Evolutionary conservation across 2,113 vertebrate genomes (phyloP), one percentile per base, ranked within the genome.

Genomic region (Himantopus leucocephalus): DNA sequence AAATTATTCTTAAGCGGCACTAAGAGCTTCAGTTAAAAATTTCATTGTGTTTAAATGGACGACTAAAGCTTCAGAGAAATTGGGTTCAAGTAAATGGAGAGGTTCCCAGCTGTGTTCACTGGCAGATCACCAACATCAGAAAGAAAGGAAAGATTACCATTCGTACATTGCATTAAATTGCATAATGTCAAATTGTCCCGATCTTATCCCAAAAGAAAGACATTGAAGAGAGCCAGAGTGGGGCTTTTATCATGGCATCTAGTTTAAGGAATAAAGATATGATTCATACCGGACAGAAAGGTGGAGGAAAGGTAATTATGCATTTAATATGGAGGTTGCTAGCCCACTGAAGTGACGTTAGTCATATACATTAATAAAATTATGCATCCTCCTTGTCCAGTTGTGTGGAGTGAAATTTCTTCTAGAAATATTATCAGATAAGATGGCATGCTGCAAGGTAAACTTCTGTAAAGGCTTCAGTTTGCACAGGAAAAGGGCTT

Each of bases 11-110:
- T 95, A 87, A 94, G 56, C 58, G 97, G 77, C 50, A 68, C 59
- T 96, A 91, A 95, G 53, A 88, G 35, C 85, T 72, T 60, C 76
- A 92, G 77, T 89, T 96, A 91, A 93, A 97, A 93, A 59, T 53
- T 73, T 72, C 43, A 72, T 97, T 94, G 60, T 80, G 29, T 75
- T 92, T 92, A 93, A 95, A 94, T n/a, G 58, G 95, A 96, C 64
- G 94, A 70, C 87, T 94, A 83, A 94, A 88, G 53, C 75, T 96
- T 91, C 63, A 92, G 80, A 97, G 43, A 96, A 94, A 83, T 45
- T 76, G 59, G 74, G 53, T 70, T 90, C 17, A 53, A 74, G 53
- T n/a, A 94, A 96, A 85, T 52, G 45, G 53, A 90, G 62, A 87
- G 62, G 29, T 83, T 96, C 66, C 62, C 87, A 91, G 55, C 87